These are phyloP conservation scores for Elgaria multicarinata DNA, from an alignment of 2,113 vertebrate species.

Conservation along the genomic window DNA sequence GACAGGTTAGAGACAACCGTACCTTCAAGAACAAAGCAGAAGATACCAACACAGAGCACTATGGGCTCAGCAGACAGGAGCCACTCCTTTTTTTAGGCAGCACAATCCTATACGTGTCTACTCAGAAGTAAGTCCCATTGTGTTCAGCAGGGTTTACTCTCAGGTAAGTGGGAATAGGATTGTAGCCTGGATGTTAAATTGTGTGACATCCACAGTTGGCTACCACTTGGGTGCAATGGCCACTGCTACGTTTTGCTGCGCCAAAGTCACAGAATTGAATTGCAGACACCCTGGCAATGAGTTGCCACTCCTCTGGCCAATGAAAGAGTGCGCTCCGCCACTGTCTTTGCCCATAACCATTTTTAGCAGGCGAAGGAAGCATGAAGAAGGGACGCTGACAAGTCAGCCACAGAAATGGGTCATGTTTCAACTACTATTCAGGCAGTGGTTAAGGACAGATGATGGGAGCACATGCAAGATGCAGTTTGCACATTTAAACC, in stretches of 20 bases:
- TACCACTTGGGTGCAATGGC: neutral
- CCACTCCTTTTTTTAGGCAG: conserved; percentile 22
- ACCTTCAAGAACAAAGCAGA: conserved; percentile 77
- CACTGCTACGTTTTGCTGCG: neutral
- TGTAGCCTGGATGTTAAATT: neutral
- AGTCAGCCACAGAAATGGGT: neutral
- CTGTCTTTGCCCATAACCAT: neutral
- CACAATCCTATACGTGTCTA: too few relatives aligned
- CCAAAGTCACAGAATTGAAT: neutral
- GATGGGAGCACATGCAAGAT: neutral
- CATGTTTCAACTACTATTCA: neutral
- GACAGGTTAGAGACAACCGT: conserved; percentile 87
- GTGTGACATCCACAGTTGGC: too few relatives aligned
- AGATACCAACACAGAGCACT: conserved; percentile 69
- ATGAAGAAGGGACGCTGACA: neutral
- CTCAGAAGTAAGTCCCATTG: neutral
- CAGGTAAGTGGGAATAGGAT: too few relatives aligned
- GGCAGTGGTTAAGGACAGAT: neutral
- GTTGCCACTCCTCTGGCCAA: neutral
- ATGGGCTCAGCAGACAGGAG: conserved; percentile 45
- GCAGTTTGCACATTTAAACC: neutral
- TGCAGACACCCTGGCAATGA: neutral
- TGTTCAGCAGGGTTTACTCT: neutral
- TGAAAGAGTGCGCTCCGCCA: neutral
- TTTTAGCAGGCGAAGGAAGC: conserved; percentile 1